These are phyloP conservation scores for Saturnia pavonia DNA, from an alignment of 2,888 invertebrate species.

Conservation along the genomic window DNA sequence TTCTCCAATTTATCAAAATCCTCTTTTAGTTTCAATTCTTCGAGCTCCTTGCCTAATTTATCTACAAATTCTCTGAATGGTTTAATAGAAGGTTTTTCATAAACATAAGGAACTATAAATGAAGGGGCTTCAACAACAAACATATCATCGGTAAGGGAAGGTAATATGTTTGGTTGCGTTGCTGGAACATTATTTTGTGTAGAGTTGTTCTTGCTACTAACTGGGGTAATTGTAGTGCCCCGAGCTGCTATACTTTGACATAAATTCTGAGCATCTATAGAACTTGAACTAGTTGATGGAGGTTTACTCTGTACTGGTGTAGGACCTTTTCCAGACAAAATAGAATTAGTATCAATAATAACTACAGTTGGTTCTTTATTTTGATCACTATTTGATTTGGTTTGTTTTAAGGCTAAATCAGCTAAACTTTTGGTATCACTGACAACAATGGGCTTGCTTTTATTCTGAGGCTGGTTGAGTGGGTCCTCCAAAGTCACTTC, in stretches of 20 bases:
- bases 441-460: conserved; percentile 83
- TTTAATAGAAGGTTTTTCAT: conserved; percentile 93
- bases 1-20: conserved; percentile 62
- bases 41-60: conserved; percentile 84
- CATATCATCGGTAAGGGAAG: conserved; percentile 94
- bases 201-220: conserved; percentile 56
- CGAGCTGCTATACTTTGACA: conserved; percentile 76
- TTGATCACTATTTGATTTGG: conserved; percentile 66
- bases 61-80: conserved; percentile 89
- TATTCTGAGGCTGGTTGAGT: conserved; percentile 66
- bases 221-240: conserved; percentile 81
- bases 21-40: conserved; percentile 69
- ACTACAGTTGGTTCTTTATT: conserved; percentile 91
- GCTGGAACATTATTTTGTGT: conserved; percentile 37
- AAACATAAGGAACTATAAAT: conserved; percentile 96
- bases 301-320: conserved; percentile 46
- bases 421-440: conserved; percentile 88
- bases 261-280: conserved; percentile 64
- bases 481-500: conserved; percentile 87
- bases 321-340: conserved; percentile 65
- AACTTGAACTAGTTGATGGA: conserved; percentile 42
- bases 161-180: conserved; percentile 82
- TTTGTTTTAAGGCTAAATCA: conserved; percentile 84
- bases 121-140: conserved; percentile 96
- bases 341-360: conserved; percentile 92